Evolutionary conservation across 2,888 invertebrate species (phyloP).

Genomic region (Drosophila quinaria): DNA sequence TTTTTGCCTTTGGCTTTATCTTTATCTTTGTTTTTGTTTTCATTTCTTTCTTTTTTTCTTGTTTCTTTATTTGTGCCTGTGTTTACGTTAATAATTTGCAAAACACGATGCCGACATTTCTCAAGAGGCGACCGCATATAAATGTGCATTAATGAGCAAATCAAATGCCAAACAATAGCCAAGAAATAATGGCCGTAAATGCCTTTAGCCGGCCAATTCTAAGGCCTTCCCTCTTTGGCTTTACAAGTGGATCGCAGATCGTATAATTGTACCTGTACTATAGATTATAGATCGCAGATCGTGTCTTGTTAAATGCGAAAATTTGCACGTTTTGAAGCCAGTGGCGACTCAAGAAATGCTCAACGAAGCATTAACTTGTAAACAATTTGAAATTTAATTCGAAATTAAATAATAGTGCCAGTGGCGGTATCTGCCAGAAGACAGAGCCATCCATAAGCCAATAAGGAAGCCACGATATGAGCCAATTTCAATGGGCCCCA

Average conservation of each 20-base stretch:
- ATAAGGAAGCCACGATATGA: constrained; percentile 59
- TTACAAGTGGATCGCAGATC: not conserved
- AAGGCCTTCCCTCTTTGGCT: constrained; percentile 22
- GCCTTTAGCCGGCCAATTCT: constrained; percentile 38
- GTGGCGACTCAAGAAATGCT: constrained; percentile 50
- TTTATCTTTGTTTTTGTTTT: not conserved
- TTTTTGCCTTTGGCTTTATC: constrained; percentile 12
- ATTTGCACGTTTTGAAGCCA: constrained; percentile 56
- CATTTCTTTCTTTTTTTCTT: not conserved
- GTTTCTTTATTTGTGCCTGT: not conserved
- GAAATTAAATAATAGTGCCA: constrained; percentile 33
- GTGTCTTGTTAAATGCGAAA: constrained; percentile 45
- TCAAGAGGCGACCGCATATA: constrained; percentile 59
- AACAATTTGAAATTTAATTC: constrained; percentile 59
- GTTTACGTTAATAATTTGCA: constrained; percentile 53
- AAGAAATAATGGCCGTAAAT: constrained; percentile 28
- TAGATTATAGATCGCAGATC: constrained; percentile 33
- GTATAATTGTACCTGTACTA: not conserved
- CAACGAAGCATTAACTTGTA: constrained; percentile 63
- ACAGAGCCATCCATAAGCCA: constrained; percentile 28
- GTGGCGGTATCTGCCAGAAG: not conserved
- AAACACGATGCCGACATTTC: constrained; percentile 61
- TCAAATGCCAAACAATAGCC: constrained; percentile 51
- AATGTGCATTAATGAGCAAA: constrained; percentile 64
- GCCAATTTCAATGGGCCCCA: constrained; percentile 50